Conservation (phyloP, 2,113 vertebrate species). For the Cavia porcellus region DNA sequence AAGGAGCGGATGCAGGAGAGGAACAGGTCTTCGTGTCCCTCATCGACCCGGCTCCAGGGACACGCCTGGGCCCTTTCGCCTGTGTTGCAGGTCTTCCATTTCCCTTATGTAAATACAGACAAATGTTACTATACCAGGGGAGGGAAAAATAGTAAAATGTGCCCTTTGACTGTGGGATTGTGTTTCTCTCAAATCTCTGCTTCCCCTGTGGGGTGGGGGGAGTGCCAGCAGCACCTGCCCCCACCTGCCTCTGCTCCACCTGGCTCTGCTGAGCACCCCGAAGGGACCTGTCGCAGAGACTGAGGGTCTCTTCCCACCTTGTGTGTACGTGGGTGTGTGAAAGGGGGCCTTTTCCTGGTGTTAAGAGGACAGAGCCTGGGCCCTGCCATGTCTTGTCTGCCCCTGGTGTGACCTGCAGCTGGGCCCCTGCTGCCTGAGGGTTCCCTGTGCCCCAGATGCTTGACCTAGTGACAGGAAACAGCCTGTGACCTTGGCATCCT, state of each 20-base stretch:
- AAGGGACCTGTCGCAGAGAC: neutral
- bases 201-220: neutral
- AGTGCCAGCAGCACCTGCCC: neutral
- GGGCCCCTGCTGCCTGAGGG: neutral
- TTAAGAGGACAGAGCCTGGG: neutral
- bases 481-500: no score
- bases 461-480: neutral
- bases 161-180: neutral
- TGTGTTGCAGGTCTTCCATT: neutral
- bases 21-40: no score
- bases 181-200: neutral
- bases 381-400: neutral
- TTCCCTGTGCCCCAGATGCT: neutral
- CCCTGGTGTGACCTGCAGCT: neutral
- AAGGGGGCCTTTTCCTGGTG: neutral
- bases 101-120: neutral
- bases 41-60: neutral
- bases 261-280: neutral
- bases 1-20: neutral
- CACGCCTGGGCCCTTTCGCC: neutral
- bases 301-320: neutral
- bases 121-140: no score
- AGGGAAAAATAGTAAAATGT: neutral
- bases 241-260: neutral
- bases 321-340: no score